Evolutionary conservation across 1,140 invertebrate species (phyloP).

Genomic region (Antheraea mylitta): DNA sequence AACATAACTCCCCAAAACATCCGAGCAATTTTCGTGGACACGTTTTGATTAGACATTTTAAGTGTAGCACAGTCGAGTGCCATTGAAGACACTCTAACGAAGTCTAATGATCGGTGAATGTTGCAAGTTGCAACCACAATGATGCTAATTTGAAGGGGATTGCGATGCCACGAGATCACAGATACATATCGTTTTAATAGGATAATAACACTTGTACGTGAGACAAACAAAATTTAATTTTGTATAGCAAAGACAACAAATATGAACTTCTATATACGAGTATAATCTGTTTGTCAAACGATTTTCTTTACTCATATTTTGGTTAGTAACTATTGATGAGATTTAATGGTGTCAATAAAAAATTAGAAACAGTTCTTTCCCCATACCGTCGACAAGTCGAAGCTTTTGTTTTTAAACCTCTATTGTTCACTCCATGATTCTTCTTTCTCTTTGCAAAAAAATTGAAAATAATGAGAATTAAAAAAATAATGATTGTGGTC

Average conservation of each 20-base stretch:
- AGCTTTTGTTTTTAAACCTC: too few relatives aligned
- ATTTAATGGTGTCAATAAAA: too few relatives aligned
- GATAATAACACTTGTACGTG: not conserved
- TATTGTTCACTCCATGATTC: too few relatives aligned
- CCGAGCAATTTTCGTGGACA: not conserved
- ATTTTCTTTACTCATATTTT: too few relatives aligned
- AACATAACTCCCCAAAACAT: not conserved
- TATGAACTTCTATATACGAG: not conserved
- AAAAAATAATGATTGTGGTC: too few relatives aligned
- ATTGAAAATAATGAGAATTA: too few relatives aligned
- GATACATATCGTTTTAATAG: not conserved
- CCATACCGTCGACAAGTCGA: too few relatives aligned
- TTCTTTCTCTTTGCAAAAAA: too few relatives aligned
- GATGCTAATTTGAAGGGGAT: slow-evolving; percentile 4
- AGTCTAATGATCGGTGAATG: not conserved
- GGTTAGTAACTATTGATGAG: too few relatives aligned
- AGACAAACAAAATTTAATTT: not conserved
- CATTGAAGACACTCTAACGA: slow-evolving; percentile 1
- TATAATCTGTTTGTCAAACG: too few relatives aligned
- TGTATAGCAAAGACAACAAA: not conserved
- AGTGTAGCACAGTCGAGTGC: not conserved
- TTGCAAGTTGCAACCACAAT: slow-evolving; percentile 3
- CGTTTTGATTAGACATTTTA: not conserved
- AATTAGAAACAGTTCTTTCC: too few relatives aligned
- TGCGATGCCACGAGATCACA: not conserved